These are phyloP conservation scores for Chloebia gouldiae DNA, from an alignment of 2,113 vertebrate genomes.

Conservation along the genomic window DNA sequence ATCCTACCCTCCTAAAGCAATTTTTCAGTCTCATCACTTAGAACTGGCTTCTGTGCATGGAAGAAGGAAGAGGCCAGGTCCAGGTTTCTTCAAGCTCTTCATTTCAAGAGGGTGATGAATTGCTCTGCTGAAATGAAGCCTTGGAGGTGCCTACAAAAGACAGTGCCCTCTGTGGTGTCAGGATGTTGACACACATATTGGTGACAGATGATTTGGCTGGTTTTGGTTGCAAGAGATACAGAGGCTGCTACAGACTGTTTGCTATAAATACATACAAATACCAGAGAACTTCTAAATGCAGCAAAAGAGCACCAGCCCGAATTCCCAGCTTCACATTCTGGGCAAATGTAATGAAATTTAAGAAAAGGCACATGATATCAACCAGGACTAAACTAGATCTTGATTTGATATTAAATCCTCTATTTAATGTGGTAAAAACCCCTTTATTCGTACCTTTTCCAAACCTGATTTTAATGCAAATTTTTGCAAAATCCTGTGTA, in stretches of 20 bases:
- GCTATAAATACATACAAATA: slow-evolving; percentile 19
- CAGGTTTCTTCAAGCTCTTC: neutral
- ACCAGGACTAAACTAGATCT: neutral
- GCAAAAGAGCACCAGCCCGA: neutral
- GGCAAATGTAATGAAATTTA: neutral
- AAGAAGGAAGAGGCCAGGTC: neutral
- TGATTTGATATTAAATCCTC: neutral
- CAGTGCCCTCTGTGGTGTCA: neutral
- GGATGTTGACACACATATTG: neutral
- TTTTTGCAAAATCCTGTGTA: neutral
- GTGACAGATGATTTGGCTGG: slow-evolving; percentile 15
- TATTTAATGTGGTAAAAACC: neutral
- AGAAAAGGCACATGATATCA: neutral
- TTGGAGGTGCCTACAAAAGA: neutral
- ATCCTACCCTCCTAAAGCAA: neutral
- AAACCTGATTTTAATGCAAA: neutral
- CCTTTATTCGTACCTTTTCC: neutral
- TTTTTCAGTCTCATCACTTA: neutral
- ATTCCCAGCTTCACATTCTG: neutral
- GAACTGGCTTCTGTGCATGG: neutral
- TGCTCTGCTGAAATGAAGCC: neutral
- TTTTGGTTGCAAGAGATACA: neutral
- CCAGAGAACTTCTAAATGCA: neutral
- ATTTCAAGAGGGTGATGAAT: neutral
- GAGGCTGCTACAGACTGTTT: neutral